Conservation (phyloP, 2,113 vertebrate species). For the Ramphastos sulfuratus region DNA sequence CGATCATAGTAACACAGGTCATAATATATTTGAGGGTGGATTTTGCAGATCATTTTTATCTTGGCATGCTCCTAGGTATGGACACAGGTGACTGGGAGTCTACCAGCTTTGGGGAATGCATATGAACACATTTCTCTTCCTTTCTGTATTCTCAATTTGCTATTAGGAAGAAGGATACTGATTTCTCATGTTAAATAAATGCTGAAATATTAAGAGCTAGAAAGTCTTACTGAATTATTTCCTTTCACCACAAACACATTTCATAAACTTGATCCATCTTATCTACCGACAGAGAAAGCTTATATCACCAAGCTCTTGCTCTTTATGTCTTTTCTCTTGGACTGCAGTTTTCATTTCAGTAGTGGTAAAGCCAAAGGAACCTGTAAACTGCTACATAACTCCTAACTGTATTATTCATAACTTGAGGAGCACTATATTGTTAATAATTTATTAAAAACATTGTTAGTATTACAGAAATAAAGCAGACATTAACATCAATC, state of each 20-base stretch:
- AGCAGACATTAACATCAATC: neutral
- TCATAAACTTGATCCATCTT: neutral
- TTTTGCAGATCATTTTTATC: neutral
- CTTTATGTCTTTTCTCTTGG: neutral
- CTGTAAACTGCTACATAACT: neutral
- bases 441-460: neutral
- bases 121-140: neutral
- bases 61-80: neutral
- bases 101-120: neutral
- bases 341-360: neutral
- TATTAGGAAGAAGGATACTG: neutral
- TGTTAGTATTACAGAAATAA: neutral
- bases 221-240: neutral
- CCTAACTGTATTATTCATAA: neutral
- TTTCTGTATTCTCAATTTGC: neutral
- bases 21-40: neutral
- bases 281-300: neutral
- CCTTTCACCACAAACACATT: neutral
- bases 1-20: neutral
- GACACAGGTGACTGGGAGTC: too few relatives aligned
- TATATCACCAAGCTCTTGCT: neutral
- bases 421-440: neutral
- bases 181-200: neutral
- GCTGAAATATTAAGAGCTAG: neutral
- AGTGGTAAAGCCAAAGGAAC: neutral